phyloP scores from a whole-genome alignment of 2,888 invertebrate genomes.

The Dryobotodes eremita region DNA sequence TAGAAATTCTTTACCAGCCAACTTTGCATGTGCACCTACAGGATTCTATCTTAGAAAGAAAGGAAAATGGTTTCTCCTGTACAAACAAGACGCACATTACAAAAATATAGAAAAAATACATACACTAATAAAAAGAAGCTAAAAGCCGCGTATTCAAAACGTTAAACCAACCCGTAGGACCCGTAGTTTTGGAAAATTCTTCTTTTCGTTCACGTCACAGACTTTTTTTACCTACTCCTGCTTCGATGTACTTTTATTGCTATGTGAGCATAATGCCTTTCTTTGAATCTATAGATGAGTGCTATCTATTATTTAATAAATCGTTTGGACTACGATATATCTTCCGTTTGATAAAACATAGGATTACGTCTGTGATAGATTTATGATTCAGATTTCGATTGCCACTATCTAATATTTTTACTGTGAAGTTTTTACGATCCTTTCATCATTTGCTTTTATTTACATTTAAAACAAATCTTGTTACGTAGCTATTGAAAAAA shows the following conservation, averaged over 20 bases:
- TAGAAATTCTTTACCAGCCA: not conserved
- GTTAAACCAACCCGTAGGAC: no score
- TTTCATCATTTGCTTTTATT: conserved; percentile 31
- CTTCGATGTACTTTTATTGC: not conserved
- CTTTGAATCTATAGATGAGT: not conserved
- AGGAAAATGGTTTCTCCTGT: no score
- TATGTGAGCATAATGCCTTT: not conserved
- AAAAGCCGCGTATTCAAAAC: no score
- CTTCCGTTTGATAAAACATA: conserved; percentile 27
- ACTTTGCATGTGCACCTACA: not conserved
- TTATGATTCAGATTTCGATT: conserved; percentile 40
- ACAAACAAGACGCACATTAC: no score
- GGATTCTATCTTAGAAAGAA: not conserved
- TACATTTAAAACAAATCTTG: conserved; percentile 11
- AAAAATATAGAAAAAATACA: no score
- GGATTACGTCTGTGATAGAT: conserved; percentile 37
- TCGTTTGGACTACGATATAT: conserved; percentile 16
- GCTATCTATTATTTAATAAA: conserved; percentile 10
- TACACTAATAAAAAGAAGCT: no score
- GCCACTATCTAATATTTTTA: conserved; percentile 33
- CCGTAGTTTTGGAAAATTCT: no score
- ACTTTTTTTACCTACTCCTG: not conserved
- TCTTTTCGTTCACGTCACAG: not conserved
- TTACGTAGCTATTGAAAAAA: conserved; percentile 16
- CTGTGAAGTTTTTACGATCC: conserved; percentile 26